Base-by-base conservation (phyloP, 2,797 vertebrate genomes). In the Cossypha niveicapilla region DNA sequence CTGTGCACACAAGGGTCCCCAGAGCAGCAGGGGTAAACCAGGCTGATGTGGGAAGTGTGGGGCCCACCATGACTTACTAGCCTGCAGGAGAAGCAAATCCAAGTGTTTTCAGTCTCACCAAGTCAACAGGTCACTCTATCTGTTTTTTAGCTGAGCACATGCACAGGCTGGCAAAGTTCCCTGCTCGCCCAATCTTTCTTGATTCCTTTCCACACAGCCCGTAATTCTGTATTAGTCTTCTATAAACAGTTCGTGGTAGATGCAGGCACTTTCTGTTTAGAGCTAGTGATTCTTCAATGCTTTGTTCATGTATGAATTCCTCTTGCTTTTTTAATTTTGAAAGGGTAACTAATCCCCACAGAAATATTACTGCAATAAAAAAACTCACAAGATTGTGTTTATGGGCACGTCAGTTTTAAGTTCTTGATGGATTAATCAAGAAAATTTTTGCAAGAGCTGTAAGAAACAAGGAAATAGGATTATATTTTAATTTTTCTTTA, bases 381-480 rank as follows among this genome's bases (percentile, higher is more conserved):
- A 34, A 48, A n/a, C 84, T 62, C 67, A 60, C 83, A 78, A 79
- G 48, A 56, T 67, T 57, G 47, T 78, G 74, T 61, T 88, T 94
- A 90, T 84, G 68, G 45, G 25, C 88, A 68, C 35, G 63, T 62
- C 60, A 47, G 7, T 76, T 87, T 73, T 54, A 90, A 73, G 54
- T 72, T 71, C 48, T 84, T 79, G 30, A 39, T 39, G 37, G 77
- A 83, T 81, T 94, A 90, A 97, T 90, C 45, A 94, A 94, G 87
- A 94, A 96, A 95, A 92, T 60, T 70, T 92, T 93, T 92, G 77
- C 39, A 76, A 71, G 63, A 90, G 71, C 30, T 50, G 4, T 22
- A 93, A 85, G 35, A 81, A 96, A 89, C 77, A 94, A 91, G 93
- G 80, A 92, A 86, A 78, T 56, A 88, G 70, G 45, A 70, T 88